Percentiles rank a stretch among this genome's conserved stretches.
These are phyloP conservation scores for Drosophila rubida DNA, from an alignment of 2,888 invertebrate genomes.

Conservation along the genomic window DNA sequence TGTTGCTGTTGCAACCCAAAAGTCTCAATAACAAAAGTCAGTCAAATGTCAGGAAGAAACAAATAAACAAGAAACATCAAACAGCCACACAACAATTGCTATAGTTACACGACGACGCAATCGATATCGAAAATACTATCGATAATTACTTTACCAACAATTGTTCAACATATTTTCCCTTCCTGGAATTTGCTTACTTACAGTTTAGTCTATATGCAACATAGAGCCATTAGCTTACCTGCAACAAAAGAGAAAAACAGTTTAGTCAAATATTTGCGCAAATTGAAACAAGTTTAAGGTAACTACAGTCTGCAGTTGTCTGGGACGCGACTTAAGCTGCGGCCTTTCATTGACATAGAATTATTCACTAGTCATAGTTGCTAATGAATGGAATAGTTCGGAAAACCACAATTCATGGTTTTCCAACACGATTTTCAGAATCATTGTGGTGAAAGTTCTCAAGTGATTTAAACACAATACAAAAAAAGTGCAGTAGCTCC, in stretches of 20 bases:
- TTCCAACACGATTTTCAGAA: not conserved
- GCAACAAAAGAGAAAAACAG: slow-evolving; percentile 14
- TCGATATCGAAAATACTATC: not conserved
- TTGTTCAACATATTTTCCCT: too few species aligned
- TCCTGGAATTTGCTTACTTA: slow-evolving; percentile 14
- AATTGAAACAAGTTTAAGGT: not conserved
- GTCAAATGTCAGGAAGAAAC: slow-evolving; percentile 47
- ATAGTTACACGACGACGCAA: not conserved
- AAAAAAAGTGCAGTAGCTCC: not conserved
- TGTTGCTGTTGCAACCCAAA: slow-evolving; percentile 36
- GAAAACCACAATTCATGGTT: slow-evolving; percentile 2
- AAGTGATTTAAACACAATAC: not conserved
- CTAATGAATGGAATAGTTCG: slow-evolving; percentile 16
- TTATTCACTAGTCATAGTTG: slow-evolving; percentile 25
- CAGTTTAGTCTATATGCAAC: not conserved
- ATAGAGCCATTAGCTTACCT: slow-evolving; percentile 34
- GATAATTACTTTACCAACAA: too few species aligned
- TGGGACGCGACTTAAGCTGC: not conserved
- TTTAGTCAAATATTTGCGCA: not conserved
- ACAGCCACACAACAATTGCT: slow-evolving; percentile 14
- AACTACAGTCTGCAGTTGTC: not conserved
- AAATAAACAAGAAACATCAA: slow-evolving; percentile 17
- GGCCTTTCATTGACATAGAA: not conserved
- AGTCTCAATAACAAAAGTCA: slow-evolving; percentile 52
- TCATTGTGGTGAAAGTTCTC: slow-evolving; percentile 28